Evolutionary conservation across 2,888 invertebrate species (phyloP), one percentile per base, ranked within the genome.

Genomic region (Strigamia maritima): DNA sequence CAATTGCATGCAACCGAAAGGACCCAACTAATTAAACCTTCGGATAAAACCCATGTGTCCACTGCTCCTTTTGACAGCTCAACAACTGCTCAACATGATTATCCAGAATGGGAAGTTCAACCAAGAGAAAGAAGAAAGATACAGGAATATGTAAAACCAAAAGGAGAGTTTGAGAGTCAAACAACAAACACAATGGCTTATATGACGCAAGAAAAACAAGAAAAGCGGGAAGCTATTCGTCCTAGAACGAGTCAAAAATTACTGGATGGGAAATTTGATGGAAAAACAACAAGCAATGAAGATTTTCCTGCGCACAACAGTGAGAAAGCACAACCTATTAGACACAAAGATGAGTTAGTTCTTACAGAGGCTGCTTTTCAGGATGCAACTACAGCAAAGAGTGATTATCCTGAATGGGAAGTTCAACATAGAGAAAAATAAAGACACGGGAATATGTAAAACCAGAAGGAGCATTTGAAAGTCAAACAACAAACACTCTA

Each of bases 401-500:
- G 7, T 31, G 31, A 31, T 31, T 31, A 31, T 31, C 31, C 31
- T 31, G 31, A 31, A 7, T 31, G 31, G 31, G 31, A 31, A 31
- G 31, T 31, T 31, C 31, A 31, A 31, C 31, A 2, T 31, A 31
- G 31, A 31, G 31, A 31, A 31, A 31, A 31, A 4, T 7, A 7
- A 31, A 31, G 7, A 7, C 7, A 31, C 31, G 3, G 31, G 31
- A 31, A 7, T 31, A 31, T 31, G 31, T 31, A 7, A 31, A 31
- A 31, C 31, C 31, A 31, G 31, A 31, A 4, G 77, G 77, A 22
- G 28, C 7, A 26, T 28, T 77, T 19, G 54, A 77, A 1, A 14
- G 26, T 16, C 49, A 14, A 26, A 78, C 78, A 31, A 78, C 78
- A 83, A 85, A 86, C 19, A 35, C 38, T 14, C 12, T 40, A 28